phyloP scores from a whole-genome alignment of 2,113 vertebrate species.

The Prietella phreatophila region DNA sequence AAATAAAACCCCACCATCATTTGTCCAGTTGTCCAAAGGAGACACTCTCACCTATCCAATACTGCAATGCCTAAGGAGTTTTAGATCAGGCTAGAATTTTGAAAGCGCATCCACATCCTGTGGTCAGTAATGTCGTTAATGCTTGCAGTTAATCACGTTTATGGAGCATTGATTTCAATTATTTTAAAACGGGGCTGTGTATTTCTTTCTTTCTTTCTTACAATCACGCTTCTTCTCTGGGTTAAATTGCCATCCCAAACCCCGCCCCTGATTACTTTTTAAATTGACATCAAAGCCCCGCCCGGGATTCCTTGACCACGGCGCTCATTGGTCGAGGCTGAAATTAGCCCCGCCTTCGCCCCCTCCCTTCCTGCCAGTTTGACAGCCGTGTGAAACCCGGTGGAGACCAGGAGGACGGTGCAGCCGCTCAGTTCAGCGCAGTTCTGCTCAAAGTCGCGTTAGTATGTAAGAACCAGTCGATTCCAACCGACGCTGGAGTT shows the following conservation, averaged over 20 bases:
- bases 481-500: slow-evolving; percentile 49
- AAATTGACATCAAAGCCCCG: slow-evolving; percentile 9
- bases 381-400: slow-evolving; percentile 64
- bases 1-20: neutral
- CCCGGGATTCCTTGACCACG: slow-evolving; percentile 26
- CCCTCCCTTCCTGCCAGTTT: slow-evolving; percentile 47
- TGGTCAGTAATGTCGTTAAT: slow-evolving; percentile 39
- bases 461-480: slow-evolving; percentile 58
- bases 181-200: slow-evolving; percentile 22
- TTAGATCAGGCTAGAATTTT: neutral
- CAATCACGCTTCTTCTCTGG: slow-evolving; percentile 28
- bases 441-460: slow-evolving; percentile 46
- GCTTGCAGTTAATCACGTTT: slow-evolving; percentile 59
- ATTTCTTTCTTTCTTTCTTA: no score
- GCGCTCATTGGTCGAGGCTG: slow-evolving; percentile 61
- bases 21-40: neutral
- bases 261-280: slow-evolving; percentile 49
- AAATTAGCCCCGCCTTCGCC: neutral
- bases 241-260: slow-evolving; percentile 34
- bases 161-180: slow-evolving; percentile 50
- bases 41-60: no score
- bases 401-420: slow-evolving; percentile 59
- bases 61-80: neutral
- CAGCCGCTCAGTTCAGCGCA: slow-evolving; percentile 36
- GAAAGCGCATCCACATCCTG: slow-evolving; percentile 26